Evolutionary conservation across 2,113 vertebrate species (phyloP).

Genomic region (Rhynchopsitta pachyrhyncha): DNA sequence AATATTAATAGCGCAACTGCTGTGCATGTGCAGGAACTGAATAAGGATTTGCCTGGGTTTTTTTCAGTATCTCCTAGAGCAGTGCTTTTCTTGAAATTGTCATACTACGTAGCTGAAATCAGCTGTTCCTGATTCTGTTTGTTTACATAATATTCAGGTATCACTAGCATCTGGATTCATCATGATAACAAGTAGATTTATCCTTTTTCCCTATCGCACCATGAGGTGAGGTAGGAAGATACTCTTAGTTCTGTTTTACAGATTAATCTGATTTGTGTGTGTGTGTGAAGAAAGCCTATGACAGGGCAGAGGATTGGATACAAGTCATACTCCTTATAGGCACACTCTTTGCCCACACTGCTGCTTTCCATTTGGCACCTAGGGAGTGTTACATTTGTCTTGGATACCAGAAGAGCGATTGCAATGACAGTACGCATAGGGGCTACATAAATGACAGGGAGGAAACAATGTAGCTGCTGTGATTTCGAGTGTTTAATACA

Average conservation of each 20-base stretch:
- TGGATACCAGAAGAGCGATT: background rate
- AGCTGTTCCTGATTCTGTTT: background rate
- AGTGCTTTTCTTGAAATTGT: background rate
- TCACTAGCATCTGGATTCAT: background rate
- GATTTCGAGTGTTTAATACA: background rate
- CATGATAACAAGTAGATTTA: background rate
- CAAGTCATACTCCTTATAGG: background rate
- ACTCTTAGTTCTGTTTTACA: background rate
- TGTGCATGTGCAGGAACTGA: background rate
- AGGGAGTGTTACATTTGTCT: background rate
- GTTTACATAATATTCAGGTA: background rate
- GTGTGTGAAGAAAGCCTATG: background rate
- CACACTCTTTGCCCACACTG: background rate
- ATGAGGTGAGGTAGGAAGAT: background rate
- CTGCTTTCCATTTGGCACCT: background rate
- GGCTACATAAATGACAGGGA: background rate
- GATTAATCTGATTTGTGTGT: background rate
- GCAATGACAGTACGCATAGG: background rate
- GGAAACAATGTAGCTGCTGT: background rate
- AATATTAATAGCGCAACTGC: background rate
- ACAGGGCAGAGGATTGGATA: background rate
- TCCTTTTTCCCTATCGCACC: background rate
- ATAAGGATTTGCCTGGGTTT: background rate
- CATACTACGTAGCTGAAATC: background rate
- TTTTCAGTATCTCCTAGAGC: background rate